A percentile compares a stretch with the other conserved stretches of the same genome.
Conservation (phyloP, 2,113 vertebrate species). For the Halcyon malimbica region DNA sequence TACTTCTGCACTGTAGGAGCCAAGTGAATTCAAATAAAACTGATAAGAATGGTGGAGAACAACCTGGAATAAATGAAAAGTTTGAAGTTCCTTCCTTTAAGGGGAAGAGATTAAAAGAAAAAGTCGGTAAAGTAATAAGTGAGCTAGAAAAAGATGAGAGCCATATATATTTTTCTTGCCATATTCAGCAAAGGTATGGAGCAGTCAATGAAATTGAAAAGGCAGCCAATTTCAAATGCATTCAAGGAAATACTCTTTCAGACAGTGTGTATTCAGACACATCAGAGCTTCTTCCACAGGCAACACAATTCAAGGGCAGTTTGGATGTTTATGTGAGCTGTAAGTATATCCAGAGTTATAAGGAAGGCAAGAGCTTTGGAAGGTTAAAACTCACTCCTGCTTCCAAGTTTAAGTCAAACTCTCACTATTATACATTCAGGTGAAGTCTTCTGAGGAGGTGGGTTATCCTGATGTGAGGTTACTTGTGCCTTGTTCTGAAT, state of each 20-base stretch:
- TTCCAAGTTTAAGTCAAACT: background rate
- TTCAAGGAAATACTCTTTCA: background rate
- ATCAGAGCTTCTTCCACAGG: background rate
- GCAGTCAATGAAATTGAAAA: background rate
- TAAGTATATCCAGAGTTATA: background rate
- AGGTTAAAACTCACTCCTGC: background rate
- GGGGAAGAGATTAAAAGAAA: background rate
- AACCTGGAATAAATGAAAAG: background rate
- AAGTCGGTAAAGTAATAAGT: background rate
- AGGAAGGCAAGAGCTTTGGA: background rate
- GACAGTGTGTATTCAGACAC: background rate
- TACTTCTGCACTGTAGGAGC: background rate
- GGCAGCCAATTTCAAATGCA: slow-evolving; percentile 2
- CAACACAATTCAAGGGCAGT: background rate
- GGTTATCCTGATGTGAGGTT: background rate
- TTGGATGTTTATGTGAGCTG: background rate
- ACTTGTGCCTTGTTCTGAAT: background rate
- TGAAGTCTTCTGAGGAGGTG: background rate
- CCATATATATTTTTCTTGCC: background rate
- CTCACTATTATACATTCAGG: background rate
- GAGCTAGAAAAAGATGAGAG: background rate
- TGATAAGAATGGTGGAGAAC: background rate
- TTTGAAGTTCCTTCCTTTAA: slow-evolving; percentile 5
- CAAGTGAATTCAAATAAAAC: background rate
- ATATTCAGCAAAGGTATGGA: background rate